Evolutionary conservation across 2,888 invertebrate species (phyloP).

Genomic region (Helleia helle): DNA sequence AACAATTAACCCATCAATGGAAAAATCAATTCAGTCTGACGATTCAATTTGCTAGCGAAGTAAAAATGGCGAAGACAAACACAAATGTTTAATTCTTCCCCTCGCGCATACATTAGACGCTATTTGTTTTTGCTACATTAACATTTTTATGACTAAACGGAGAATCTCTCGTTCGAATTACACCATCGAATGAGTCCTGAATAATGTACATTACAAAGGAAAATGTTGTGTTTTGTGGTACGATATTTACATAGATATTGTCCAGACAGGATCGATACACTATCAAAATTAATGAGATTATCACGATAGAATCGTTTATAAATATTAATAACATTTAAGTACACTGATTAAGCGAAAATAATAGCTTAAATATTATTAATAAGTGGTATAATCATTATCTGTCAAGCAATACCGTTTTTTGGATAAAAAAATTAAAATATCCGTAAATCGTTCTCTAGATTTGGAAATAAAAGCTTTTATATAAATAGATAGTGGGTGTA

Average conservation of each 20-base stretch:
- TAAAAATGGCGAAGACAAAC: constrained; percentile 32
- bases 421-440: no score
- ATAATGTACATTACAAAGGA: constrained; percentile 4
- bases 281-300: no score
- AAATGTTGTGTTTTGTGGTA: not conserved
- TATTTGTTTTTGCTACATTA: constrained; percentile 70
- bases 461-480: no score
- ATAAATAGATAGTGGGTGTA: no score
- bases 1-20: constrained; percentile 7
- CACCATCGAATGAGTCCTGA: constrained; percentile 12
- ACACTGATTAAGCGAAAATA: no score
- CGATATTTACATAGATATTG: not conserved
- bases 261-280: no score
- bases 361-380: no score
- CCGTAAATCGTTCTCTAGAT: no score
- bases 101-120: constrained; percentile 64
- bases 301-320: no score
- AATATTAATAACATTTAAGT: no score
- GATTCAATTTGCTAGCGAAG: constrained; percentile 41
- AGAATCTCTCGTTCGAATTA: constrained; percentile 42
- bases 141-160: constrained; percentile 72
- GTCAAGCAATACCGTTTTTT: no score
- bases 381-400: no score
- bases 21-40: constrained; percentile 35
- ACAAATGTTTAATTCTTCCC: constrained; percentile 49